Conservation (phyloP, 2,888 invertebrate genomes). For the Uropetala carovei region DNA sequence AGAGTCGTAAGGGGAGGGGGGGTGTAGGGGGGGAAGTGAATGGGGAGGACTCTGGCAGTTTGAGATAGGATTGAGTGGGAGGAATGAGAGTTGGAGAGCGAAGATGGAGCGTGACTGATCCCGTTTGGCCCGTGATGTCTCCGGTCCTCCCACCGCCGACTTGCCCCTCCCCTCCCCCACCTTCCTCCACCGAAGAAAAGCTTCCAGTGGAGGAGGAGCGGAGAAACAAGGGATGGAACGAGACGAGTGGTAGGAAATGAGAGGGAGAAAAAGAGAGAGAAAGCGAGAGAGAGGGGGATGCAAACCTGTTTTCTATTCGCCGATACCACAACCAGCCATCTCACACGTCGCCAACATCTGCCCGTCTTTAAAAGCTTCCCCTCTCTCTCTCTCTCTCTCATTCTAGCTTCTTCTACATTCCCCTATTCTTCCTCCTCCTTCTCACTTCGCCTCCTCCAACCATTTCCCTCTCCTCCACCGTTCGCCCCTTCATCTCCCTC, state of each 20-base stretch:
- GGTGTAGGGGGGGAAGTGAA: no score
- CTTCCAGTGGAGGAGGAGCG: not conserved
- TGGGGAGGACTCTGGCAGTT: no score
- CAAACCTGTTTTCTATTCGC: constrained; percentile 14
- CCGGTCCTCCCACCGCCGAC: no score
- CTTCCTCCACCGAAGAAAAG: not conserved
- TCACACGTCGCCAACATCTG: not conserved
- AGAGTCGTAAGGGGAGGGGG: no score
- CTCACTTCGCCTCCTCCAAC: not conserved
- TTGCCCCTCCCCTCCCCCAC: no score
- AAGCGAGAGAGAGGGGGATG: not conserved
- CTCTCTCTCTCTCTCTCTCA: not conserved
- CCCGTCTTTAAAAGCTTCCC: not conserved
- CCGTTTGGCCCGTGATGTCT: no score
- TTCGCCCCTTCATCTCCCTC: not conserved
- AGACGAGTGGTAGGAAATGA: not conserved
- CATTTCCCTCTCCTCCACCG: not conserved
- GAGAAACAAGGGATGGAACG: not conserved
- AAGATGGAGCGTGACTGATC: no score
- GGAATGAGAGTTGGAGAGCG: no score
- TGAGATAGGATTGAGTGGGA: no score
- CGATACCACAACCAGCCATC: not conserved
- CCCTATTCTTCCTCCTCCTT: not conserved
- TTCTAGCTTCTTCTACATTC: no score
- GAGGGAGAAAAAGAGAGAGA: no score